Percentiles rank a stretch among this genome's conserved stretches.
These are phyloP conservation scores for Macrobrachium rosenbergii DNA, from an alignment of 1,140 invertebrate species.

Conservation along the genomic window DNA sequence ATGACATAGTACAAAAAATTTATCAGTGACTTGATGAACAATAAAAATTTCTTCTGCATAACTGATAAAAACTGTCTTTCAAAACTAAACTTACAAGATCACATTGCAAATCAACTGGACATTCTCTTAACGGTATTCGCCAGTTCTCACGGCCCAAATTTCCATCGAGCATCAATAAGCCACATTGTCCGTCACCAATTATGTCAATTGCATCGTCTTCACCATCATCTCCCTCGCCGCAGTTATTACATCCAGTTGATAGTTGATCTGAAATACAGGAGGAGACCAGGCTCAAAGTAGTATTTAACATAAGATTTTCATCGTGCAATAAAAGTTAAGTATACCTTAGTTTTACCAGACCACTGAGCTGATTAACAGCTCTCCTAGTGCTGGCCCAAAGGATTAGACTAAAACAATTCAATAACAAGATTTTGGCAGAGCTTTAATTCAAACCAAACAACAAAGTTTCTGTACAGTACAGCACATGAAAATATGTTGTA, in stretches of 20 bases:
- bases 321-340: too few relatives aligned
- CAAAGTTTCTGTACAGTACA: too few relatives aligned
- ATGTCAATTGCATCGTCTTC: neutral
- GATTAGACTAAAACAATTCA: too few relatives aligned
- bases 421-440: too few relatives aligned
- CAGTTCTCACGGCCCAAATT: constrained; percentile 51
- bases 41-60: neutral
- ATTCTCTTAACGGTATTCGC: constrained; percentile 47
- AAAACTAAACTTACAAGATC: constrained; percentile 29
- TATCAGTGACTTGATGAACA: neutral
- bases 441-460: too few relatives aligned
- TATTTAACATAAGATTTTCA: neutral
- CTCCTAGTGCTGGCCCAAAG: too few relatives aligned
- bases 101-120: constrained; percentile 55
- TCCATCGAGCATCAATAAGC: constrained; percentile 56
- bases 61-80: too few relatives aligned
- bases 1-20: too few relatives aligned
- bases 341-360: too few relatives aligned
- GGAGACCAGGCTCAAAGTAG: neutral
- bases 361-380: too few relatives aligned
- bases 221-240: constrained; percentile 20
- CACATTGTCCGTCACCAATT: constrained; percentile 42
- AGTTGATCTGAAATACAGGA: constrained; percentile 17
- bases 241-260: constrained; percentile 38
- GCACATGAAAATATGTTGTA: too few relatives aligned